phyloP scores from a whole-genome alignment of 2,797 vertebrate species.

The Thunnus albacares region DNA sequence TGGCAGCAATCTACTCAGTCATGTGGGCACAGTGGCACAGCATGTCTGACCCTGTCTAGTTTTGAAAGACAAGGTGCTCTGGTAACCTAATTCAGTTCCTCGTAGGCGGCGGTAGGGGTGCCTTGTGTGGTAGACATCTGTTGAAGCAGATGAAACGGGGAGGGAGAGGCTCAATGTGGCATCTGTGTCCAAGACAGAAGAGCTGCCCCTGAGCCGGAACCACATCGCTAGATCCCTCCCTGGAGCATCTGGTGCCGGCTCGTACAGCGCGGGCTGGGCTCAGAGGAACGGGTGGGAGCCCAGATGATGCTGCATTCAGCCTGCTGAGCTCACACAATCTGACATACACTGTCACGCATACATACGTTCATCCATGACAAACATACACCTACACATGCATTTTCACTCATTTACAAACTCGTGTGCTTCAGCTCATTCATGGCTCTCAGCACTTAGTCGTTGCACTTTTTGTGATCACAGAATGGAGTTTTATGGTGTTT shows the following conservation, averaged over 20 bases:
- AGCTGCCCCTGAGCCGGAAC: slow-evolving; percentile 34
- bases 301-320: slow-evolving; percentile 39
- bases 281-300: slow-evolving; percentile 14
- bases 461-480: slow-evolving; percentile 32
- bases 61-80: slow-evolving; percentile 42
- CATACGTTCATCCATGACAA: neutral
- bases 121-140: slow-evolving; percentile 49
- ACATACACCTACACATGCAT: neutral
- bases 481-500: slow-evolving; percentile 56
- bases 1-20: slow-evolving; percentile 13
- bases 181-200: slow-evolving; percentile 42
- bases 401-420: slow-evolving; percentile 20
- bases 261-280: neutral
- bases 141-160: slow-evolving; percentile 31
- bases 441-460: slow-evolving; percentile 34
- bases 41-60: slow-evolving; percentile 24
- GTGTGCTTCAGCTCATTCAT: neutral
- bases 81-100: slow-evolving; percentile 46
- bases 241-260: slow-evolving; percentile 39
- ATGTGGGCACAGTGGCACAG: slow-evolving; percentile 24
- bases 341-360: slow-evolving; percentile 8
- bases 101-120: neutral
- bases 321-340: slow-evolving; percentile 30
- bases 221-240: slow-evolving; percentile 14
- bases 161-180: slow-evolving; percentile 20